phyloP scores from a whole-genome alignment of 2,797 vertebrate genomes.

The Myiotriccus ornatus region DNA sequence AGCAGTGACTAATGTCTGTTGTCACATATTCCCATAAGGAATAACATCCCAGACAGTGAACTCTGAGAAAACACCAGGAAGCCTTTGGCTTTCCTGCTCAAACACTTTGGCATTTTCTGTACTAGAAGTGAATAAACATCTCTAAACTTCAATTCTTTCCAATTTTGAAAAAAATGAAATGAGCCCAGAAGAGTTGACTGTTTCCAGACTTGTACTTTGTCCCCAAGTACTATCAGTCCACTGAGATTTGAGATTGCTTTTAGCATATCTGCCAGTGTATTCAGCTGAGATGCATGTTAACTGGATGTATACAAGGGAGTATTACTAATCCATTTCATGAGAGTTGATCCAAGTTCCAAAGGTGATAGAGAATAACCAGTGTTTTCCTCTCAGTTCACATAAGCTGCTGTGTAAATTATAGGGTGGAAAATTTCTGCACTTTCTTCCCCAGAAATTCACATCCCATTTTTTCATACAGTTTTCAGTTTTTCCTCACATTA shows the following conservation, averaged over 20 bases:
- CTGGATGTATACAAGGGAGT: neutral
- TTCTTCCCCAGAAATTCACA: neutral
- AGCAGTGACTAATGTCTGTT: conserved; percentile 42
- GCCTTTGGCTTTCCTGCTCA: neutral
- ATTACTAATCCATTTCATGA: neutral
- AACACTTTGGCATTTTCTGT: neutral
- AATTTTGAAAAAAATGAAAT: neutral
- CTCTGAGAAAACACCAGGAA: neutral
- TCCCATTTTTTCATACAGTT: neutral
- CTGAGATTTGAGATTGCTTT: neutral
- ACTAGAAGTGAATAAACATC: neutral
- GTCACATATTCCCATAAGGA: conserved; percentile 50
- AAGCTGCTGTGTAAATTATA: neutral
- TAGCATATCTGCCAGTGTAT: neutral
- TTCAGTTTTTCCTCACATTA: neutral
- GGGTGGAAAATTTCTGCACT: neutral
- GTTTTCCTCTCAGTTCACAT: neutral
- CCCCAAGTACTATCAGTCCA: neutral
- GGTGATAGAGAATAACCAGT: neutral
- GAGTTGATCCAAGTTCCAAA: neutral
- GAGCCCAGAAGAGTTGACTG: neutral
- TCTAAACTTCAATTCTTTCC: neutral
- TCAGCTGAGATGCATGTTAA: neutral
- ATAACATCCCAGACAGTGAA: conserved; percentile 25
- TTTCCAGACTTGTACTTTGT: neutral